Base-by-base conservation (phyloP, 2,113 vertebrate species). In the Hippocampus zosterae region DNA sequence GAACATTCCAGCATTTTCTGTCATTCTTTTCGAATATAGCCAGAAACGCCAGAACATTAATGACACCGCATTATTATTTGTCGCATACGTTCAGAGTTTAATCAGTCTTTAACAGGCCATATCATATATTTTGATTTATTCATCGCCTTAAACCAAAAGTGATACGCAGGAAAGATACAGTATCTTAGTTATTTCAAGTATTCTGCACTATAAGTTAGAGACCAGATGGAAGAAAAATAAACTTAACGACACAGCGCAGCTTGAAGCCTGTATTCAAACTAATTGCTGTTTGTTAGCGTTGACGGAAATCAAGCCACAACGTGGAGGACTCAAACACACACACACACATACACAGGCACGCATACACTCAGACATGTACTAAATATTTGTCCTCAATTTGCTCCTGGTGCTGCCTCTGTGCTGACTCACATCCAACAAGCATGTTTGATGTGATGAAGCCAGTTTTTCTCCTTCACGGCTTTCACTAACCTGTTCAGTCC, bases 401-500 rank as follows among this genome's bases (percentile, higher is more conserved):
- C 69, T 65, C 9, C 42, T 73, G 65, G 55, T 65, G 50, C 70
- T n/a, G 70, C 63, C 68, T 69, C 72, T 55, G 42, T 40, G 60
- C 61, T 88, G 81, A 81, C 68, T 82, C 81, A 81, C 67, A n/a
- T 69, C 76, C 60, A 79, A 80, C 57, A 60, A 60, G 16, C 27
- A 7, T 8, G 57, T 71, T 71, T 15, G 69, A 78, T 80, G 67
- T 79, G 77, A 81, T 79, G 75, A 78, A 88, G 85, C 82, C 75
- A 89, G 85, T 87, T 88, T 86, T 85, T 77, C 79, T 61, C 57
- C 33, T 79, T 48, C 85, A 82, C 83, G 76, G 82, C 85, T 82
- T 50, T 73, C 23, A 65, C 33, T 57, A 79, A 90, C 90, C 81
- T 91, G 90, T 85, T 86, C 78, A 2, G 87, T 91, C 90, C 88